Base-by-base conservation (phyloP, 23 tunicate genomes). In the Trididemnum clinides region DNA sequence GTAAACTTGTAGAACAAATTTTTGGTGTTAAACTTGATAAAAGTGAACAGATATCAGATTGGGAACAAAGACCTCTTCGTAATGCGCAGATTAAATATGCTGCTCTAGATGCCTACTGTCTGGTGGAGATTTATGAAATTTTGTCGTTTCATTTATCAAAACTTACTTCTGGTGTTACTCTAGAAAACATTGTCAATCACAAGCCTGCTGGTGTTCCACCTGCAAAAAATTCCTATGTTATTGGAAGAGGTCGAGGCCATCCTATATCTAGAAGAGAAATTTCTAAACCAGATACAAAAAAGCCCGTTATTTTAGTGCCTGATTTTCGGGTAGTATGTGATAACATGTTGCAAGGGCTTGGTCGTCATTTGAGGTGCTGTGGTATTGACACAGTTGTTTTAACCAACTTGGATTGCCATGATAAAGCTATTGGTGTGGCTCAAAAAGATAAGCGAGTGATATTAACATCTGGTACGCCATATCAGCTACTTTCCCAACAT, bases 21-120 rank as follows among this genome's bases (percentile, higher is more conserved):
- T 23, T 92, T 30, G 97, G 97, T 18, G 25, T 34, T 0, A 87
- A 84, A 28, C 66, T 92, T 29, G 86, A 92, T 64, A 92, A 92
- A 87, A 72, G 88, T 50, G 97, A 92, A 57, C 97, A 92, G 74
- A 87, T 92, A 72, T 92, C 97, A 36, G 91, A 92, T 83, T 92
- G 97, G 97, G 88, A 82, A 82, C 58, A 91, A 35, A 59, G 97
- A 10, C 97, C 97, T 21, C 57, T 92, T 38, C 80, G 97, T 18
- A 74, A 59, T 19, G 57, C 97, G 19, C 97, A 92, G 65, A 51
- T 92, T 1, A 70, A 71, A 34, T 92, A 92, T 83, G 91, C 97
- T 3, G 97, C 97, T 2, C 57, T 87, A 1, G 97, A 92, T 77
- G 91, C 97, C 10, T 92, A 51, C 63, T 86, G 88, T 57, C 50